Evolutionary conservation across 2,888 invertebrate genomes (phyloP), one percentile per base, ranked within the genome.

Genomic region (Syritta pipiens): DNA sequence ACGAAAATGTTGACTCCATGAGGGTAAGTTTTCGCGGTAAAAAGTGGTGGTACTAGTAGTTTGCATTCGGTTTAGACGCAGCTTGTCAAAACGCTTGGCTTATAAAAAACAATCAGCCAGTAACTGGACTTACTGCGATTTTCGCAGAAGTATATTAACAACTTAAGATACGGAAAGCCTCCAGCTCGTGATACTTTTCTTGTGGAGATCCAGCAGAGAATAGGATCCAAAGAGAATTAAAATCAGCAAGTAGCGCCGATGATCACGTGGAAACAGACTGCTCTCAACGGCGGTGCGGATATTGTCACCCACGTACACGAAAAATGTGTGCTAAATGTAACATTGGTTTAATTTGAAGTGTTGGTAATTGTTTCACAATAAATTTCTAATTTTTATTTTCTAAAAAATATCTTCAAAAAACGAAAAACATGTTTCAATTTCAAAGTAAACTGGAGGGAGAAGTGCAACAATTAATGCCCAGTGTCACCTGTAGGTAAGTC

Each of bases 1-100:
- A 63, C 19, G 71, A 62, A 44, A 59, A 69, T 24, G 35, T 53
- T 30, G 57, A 69, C 22, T 69, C 57, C 17, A 59, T 59, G 49
- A 49, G 60, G 19, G 63, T 55, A 48, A n/a, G 14, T 46, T 55
- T 55, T 40, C 32, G 55, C 17, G 42, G 59, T 9, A 71, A 60
- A 26, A 71, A 53, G 44, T 69, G 37, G 59, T 59, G 59, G 59
- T 48, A 30, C 22, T 60, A 12, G 6, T n/a, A 44, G 5, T 71
- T 71, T 53, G 35, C 71, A 7, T 62, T 71, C 12, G 71, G 62
- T 10, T 1, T 71, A 53, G 53, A 51, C 10, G 46, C 53, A 17
- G 44, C 59, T 51, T 60, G 57, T 44, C 42, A 71, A 55, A 71
- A 53, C 17, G 40, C 24, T 32, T 55, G 46, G 32, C n/a, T 32